Base-by-base conservation (phyloP, 2,797 vertebrate species). In the Balearica regulorum region DNA sequence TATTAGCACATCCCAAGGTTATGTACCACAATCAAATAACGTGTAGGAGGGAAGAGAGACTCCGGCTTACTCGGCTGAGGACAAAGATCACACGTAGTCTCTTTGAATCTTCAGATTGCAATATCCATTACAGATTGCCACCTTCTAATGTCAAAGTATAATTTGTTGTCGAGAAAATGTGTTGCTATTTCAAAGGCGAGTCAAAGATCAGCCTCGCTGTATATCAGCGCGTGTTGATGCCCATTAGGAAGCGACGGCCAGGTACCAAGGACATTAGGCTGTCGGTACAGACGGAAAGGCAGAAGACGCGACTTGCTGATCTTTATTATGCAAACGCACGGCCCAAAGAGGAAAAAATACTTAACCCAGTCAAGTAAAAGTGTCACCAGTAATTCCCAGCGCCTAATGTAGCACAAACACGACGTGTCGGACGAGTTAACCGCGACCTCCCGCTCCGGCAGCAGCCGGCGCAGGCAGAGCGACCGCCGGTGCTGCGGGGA, bases 81-180 rank as follows among this genome's bases (percentile, higher is more conserved):
- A 92, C 89, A 64, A 26, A 90, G 98, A 97, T 97, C 98, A 97
- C 96, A 70, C 95, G 87, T 75, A 90, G 87, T 84, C 94, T 89
- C 94, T 95, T 85, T 95, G 95, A 94, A 53, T 96, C 96, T 96
- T 95, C 95, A 95, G 97, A 97, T 97, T 96, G 96, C 95, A 95
- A 91, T 97, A 97, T 98, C 97, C 96, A 93, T 98, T 98, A 97
- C 96, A 96, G 95, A 94, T 68, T 60, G 68, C 92, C 96, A 95
- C 90, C 96, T 97, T 96, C 97, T 96, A 96, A 89, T 92, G 97
- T 97, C 97, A 97, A 96, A 95, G 92, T 49, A 82, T 97, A 97
- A 98, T 98, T 98, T 97, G 97, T 95, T 95, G 95, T 89, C 77
- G 90, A 92, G 92, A 87, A 93, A 95, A 94, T 79, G 89, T 70